Conservation (phyloP, 2,113 vertebrate species). For the Gymnarchus niloticus region DNA sequence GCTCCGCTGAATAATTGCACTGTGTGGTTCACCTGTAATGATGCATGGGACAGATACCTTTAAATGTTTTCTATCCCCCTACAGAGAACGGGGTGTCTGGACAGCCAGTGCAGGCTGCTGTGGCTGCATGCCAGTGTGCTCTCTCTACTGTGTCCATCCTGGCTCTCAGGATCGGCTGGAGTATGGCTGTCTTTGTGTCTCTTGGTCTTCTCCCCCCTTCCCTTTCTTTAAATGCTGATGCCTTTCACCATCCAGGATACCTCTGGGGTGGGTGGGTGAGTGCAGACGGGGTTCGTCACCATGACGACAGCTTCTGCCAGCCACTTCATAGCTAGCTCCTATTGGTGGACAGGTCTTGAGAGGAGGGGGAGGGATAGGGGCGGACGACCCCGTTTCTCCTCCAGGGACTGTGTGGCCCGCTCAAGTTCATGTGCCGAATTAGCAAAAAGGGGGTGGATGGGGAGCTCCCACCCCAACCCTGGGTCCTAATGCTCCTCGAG, state of each 20-base stretch:
- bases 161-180: not conserved
- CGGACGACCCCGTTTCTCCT: slow-evolving; percentile 56
- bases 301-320: slow-evolving; percentile 9
- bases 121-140: no score
- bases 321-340: not conserved
- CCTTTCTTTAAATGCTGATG: slow-evolving; percentile 8
- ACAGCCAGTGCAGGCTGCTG: no score
- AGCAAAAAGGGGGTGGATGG: slow-evolving; percentile 59
- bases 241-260: not conserved
- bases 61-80: not conserved
- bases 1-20: not conserved
- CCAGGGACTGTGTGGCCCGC: slow-evolving; percentile 63
- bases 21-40: no score
- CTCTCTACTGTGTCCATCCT: not conserved
- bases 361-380: slow-evolving; percentile 31
- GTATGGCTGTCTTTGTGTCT: not conserved
- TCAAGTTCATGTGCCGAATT: slow-evolving; percentile 64
- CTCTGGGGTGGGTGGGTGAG: not conserved
- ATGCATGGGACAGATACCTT: not conserved
- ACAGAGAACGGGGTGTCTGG: not conserved
- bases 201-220: not conserved
- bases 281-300: slow-evolving; percentile 2
- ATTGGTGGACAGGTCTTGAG: slow-evolving; percentile 1
- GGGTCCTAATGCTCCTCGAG: not conserved
- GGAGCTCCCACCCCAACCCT: not conserved